A percentile compares a stretch with the other conserved stretches of the same genome.
Conservation (phyloP, 2,888 invertebrate species). For the Cephus nigrinus region DNA sequence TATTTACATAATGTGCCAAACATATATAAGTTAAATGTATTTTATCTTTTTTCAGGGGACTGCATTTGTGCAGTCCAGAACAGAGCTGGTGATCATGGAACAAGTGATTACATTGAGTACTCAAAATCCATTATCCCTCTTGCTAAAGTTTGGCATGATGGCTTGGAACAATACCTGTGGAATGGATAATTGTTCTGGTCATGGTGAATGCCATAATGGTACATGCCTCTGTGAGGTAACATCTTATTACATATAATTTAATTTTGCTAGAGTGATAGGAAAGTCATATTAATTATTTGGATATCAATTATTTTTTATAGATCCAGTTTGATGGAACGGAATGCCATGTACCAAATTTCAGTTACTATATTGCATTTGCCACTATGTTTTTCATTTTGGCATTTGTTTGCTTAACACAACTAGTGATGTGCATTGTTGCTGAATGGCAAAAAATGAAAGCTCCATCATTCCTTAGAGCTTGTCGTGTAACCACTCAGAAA, state of each 20-base stretch:
- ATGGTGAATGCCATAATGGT: slow-evolving; percentile 92
- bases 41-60: slow-evolving; percentile 34
- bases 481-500: slow-evolving; percentile 90
- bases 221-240: slow-evolving; percentile 91
- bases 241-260: slow-evolving; percentile 40
- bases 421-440: slow-evolving; percentile 84
- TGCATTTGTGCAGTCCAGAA: slow-evolving; percentile 50
- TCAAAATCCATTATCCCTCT: slow-evolving; percentile 63
- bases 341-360: slow-evolving; percentile 85
- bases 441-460: slow-evolving; percentile 87
- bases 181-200: slow-evolving; percentile 84
- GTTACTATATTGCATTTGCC: slow-evolving; percentile 76
- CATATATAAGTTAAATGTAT: not conserved
- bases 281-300: not conserved
- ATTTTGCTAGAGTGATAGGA: not conserved
- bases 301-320: slow-evolving; percentile 53
- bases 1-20: not conserved
- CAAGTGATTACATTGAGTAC: slow-evolving; percentile 62
- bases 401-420: slow-evolving; percentile 84
- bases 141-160: slow-evolving; percentile 64
- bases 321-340: slow-evolving; percentile 83
- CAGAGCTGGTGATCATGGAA: slow-evolving; percentile 57
- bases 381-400: slow-evolving; percentile 84
- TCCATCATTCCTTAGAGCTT: slow-evolving; percentile 83
- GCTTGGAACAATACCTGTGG: slow-evolving; percentile 70